These are phyloP conservation scores for Drosophila anomalata DNA, from an alignment of 2,888 invertebrate genomes.

Conservation along the genomic window DNA sequence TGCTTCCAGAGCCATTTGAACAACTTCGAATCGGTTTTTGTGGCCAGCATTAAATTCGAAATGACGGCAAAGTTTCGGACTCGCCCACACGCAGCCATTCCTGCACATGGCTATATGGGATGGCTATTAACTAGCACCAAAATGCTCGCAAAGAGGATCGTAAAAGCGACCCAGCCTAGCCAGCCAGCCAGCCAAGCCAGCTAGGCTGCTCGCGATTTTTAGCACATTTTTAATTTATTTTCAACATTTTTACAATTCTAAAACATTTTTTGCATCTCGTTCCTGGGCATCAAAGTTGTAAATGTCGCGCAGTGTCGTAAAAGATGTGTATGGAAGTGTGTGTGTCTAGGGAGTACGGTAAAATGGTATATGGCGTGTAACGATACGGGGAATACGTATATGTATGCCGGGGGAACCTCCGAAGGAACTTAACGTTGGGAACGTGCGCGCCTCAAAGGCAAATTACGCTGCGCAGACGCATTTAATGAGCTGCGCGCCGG, in stretches of 20 bases:
- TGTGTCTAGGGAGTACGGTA: constrained; percentile 21
- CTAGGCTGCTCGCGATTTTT: constrained; percentile 53
- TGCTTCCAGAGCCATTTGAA: constrained; percentile 12
- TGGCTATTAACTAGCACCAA: constrained; percentile 57
- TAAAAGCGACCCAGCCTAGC: constrained; percentile 51
- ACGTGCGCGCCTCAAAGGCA: constrained; percentile 70
- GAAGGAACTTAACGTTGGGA: constrained; percentile 48
- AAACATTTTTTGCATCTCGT: constrained; percentile 55
- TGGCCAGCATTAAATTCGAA: constrained; percentile 56
- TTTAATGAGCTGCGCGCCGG: constrained; percentile 67
- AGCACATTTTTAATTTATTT: constrained; percentile 74
- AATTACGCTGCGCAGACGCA: constrained; percentile 78
- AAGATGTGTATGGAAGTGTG: constrained; percentile 36
- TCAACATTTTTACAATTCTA: constrained; percentile 73
- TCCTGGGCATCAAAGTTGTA: constrained; percentile 75
- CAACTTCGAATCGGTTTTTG: constrained; percentile 47
- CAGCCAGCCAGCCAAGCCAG: neutral
- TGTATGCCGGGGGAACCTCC: constrained; percentile 19
- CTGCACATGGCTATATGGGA: constrained; percentile 4
- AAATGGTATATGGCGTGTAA: constrained; percentile 60
- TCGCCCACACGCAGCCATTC: constrained; percentile 57
- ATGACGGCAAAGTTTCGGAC: constrained; percentile 40
- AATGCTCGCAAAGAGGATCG: constrained; percentile 55
- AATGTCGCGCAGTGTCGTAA: constrained; percentile 81
- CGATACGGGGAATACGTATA: constrained; percentile 51